phyloP scores from a whole-genome alignment of 1,140 invertebrate species.

The Drosophila fuyamai region DNA sequence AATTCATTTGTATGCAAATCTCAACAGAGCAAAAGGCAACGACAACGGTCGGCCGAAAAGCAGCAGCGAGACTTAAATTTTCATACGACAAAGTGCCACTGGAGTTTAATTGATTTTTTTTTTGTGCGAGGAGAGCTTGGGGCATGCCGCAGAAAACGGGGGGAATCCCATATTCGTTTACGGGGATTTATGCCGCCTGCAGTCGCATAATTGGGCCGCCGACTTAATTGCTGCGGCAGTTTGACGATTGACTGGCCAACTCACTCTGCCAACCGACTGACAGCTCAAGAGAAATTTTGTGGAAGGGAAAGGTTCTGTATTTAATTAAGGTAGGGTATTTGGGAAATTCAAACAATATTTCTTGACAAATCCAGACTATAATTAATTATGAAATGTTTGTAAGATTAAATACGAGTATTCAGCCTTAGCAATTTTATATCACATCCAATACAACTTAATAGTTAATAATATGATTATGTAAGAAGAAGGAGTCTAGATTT shows the following conservation, averaged over 20 bases:
- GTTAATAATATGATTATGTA: too few species aligned
- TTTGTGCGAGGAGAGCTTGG: constrained; percentile 1
- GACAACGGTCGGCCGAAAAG: constrained; percentile 45
- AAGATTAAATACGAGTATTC: too few species aligned
- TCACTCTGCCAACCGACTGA: constrained; percentile 2
- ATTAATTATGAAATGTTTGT: too few species aligned
- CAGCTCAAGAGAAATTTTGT: constrained; percentile 4
- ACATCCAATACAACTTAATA: too few species aligned
- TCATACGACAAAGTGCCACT: constrained; percentile 43
- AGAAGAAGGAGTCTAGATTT: too few species aligned
- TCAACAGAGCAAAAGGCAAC: constrained; percentile 73
- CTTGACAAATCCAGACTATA: not conserved
- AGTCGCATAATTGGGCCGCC: constrained; percentile 54
- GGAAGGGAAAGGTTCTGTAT: not conserved
- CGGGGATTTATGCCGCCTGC: constrained; percentile 47
- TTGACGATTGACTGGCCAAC: constrained; percentile 27
- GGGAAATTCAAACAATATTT: not conserved
- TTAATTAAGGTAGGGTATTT: too few species aligned
- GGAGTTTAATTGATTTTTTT: constrained; percentile 65
- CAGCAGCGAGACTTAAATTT: constrained; percentile 52
- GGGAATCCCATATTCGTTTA: constrained; percentile 30
- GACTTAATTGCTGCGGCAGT: constrained; percentile 53
- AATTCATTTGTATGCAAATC: constrained; percentile 84
- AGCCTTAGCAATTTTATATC: too few species aligned
- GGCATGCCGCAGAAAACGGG: constrained; percentile 29